A percentile compares a stretch with the other conserved stretches of the same genome.
These are phyloP conservation scores for Oriolus oriolus DNA, from an alignment of 2,113 vertebrate genomes.

Conservation along the genomic window DNA sequence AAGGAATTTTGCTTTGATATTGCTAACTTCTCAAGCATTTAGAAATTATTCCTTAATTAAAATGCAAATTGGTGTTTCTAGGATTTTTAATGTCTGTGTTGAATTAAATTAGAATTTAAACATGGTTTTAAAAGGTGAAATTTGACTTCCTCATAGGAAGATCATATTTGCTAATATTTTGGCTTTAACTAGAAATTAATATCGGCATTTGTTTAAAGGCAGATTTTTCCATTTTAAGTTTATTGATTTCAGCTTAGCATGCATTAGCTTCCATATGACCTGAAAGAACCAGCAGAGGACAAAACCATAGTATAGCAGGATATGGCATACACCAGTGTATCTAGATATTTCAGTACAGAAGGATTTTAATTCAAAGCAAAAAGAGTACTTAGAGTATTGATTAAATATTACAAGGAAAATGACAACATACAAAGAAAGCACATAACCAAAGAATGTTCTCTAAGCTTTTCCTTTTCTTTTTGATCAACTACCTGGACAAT, in stretches of 20 bases:
- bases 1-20: background rate
- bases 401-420: background rate
- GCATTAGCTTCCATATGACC: background rate
- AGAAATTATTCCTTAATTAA: background rate
- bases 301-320: background rate
- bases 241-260: background rate
- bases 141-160: background rate
- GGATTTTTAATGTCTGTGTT: background rate
- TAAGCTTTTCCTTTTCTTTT: background rate
- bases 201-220: background rate
- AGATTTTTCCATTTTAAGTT: background rate
- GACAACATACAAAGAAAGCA: background rate
- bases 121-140: background rate
- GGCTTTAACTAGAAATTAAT: background rate
- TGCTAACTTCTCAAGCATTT: background rate
- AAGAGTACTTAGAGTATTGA: background rate
- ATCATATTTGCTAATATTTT: background rate
- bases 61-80: background rate
- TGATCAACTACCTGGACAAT: fast-evolving
- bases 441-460: background rate
- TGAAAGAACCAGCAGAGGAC: background rate
- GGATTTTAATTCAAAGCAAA: background rate
- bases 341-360: background rate
- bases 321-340: background rate
- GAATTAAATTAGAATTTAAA: background rate